phyloP scores from a whole-genome alignment of 2,797 vertebrate species.

The Eutrigla gurnardus region DNA sequence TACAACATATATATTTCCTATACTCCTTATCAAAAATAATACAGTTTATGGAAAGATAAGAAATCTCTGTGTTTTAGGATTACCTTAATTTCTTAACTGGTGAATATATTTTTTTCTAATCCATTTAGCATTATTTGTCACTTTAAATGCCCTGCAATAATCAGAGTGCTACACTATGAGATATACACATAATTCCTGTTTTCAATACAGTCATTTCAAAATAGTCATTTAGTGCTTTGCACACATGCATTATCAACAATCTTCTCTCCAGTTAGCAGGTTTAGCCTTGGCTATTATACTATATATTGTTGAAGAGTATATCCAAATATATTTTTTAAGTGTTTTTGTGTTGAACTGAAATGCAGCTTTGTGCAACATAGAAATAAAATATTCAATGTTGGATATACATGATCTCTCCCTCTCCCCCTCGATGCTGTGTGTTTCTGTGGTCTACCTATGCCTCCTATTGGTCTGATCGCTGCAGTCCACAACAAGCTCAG shows the following conservation, averaged over 20 bases:
- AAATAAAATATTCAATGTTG: conserved; percentile 56
- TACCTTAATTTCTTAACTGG: background rate
- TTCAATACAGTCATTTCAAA: background rate
- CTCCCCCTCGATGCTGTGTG: conserved; percentile 40
- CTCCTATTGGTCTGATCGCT: conserved; percentile 89
- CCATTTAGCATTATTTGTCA: background rate
- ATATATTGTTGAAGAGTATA: background rate
- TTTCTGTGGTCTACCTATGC: conserved; percentile 90
- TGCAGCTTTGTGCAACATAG: conserved; percentile 43
- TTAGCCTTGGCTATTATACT: conserved; percentile 3
- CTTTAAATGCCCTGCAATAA: background rate
- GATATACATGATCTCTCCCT: conserved; percentile 45
- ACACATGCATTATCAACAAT: background rate
- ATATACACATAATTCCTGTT: background rate
- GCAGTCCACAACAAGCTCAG: conserved; percentile 81
- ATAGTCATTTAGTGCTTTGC: background rate
- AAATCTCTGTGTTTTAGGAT: background rate
- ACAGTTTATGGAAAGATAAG: background rate
- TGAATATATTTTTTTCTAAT: background rate
- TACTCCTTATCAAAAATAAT: background rate
- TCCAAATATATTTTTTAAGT: conserved; percentile 2
- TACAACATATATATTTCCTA: background rate
- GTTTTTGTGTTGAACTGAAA: conserved; percentile 32
- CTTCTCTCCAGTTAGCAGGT: background rate
- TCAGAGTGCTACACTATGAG: background rate